Conservation (phyloP, 2,888 invertebrate species). For the Thyatira batis region DNA sequence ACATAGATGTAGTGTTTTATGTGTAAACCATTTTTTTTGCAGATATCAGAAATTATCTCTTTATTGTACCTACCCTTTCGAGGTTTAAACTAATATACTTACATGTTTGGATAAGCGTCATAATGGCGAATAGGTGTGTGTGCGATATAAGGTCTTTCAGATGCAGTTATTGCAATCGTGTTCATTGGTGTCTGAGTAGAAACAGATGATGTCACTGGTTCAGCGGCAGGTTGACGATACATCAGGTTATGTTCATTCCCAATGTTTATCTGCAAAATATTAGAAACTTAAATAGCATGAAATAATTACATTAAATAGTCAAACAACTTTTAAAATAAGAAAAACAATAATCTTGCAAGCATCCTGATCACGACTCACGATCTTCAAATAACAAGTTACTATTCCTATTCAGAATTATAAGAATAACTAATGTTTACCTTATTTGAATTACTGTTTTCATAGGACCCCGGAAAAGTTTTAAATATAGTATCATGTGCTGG, state of each 20-base stretch:
- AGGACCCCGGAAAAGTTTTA: slow-evolving; percentile 20
- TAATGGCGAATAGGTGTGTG: not conserved
- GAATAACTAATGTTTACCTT: slow-evolving; percentile 26
- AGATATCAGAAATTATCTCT: no score
- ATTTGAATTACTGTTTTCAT: slow-evolving; percentile 12
- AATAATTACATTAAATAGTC: not conserved
- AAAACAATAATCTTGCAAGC: no score
- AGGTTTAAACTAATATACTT: not conserved
- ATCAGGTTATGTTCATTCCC: not conserved
- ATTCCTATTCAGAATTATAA: not conserved
- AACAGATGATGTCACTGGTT: not conserved
- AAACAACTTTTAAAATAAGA: no score
- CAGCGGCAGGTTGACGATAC: not conserved
- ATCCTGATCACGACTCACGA: no score
- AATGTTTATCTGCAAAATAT: not conserved
- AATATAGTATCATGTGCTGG: slow-evolving; percentile 38
- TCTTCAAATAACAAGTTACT: not conserved
- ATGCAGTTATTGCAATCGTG: not conserved
- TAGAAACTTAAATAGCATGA: no score
- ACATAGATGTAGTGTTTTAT: no score
- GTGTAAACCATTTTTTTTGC: not conserved
- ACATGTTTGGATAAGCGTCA: not conserved
- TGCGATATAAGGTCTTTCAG: not conserved
- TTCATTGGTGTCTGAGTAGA: not conserved
- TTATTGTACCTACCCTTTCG: not conserved